Conservation (phyloP, 2,888 invertebrate species). For the Drosophila greeni region DNA sequence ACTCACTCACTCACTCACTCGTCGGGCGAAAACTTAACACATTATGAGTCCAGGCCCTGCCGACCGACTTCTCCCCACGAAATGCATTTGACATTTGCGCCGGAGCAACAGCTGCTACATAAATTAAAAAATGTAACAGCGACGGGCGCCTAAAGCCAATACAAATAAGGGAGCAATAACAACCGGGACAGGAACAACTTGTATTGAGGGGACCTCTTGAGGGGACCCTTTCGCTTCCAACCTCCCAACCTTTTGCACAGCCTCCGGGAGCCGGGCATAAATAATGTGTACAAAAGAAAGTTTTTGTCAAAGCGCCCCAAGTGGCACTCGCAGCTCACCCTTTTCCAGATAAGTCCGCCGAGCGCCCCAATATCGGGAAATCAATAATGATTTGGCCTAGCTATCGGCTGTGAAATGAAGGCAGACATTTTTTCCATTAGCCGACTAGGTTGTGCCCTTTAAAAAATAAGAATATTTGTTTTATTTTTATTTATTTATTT, state of each 20-base stretch:
- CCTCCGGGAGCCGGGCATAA: conserved; percentile 52
- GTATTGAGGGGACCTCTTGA: conserved; percentile 28
- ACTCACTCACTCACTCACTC: conserved; percentile 48
- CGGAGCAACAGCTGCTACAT: conserved; percentile 61
- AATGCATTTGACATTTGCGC: conserved; percentile 70
- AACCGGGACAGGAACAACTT: conserved; percentile 18
- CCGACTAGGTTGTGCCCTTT: conserved; percentile 3
- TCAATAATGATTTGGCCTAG: conserved; percentile 63
- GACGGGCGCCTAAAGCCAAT: conserved; percentile 24
- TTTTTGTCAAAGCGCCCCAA: conserved; percentile 68
- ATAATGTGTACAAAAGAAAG: conserved; percentile 62
- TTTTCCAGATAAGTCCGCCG: conserved; percentile 43
- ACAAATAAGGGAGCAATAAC: conserved; percentile 44
- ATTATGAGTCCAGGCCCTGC: conserved; percentile 64
- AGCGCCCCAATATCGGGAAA: conserved; percentile 59
- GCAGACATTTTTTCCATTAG: neutral
- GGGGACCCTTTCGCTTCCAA: neutral
- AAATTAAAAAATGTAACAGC: conserved; percentile 52
- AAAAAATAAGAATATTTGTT: neutral
- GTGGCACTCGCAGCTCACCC: conserved; percentile 64
- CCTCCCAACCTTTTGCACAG: conserved; percentile 23
- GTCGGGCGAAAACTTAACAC: conserved; percentile 68
- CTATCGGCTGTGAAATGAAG: conserved; percentile 23
- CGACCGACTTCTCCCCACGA: conserved; percentile 40
- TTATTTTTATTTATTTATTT: no score